Conservation (phyloP, 2,888 invertebrate species). For the Drosophila melanocephala region DNA sequence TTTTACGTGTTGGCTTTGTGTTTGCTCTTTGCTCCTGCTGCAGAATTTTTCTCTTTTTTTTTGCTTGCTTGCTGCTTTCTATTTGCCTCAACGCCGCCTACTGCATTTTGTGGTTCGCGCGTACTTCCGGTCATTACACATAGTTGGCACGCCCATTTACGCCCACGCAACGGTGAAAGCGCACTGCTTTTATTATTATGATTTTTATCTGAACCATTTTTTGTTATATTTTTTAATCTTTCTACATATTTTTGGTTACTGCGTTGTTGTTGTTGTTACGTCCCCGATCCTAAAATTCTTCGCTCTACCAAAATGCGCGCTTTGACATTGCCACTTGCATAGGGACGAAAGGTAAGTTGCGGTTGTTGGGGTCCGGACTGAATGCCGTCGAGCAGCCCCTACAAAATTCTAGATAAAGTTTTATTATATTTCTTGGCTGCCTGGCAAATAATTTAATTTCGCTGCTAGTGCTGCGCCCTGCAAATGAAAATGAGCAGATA, state of each 20-base stretch:
- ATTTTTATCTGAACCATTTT: conserved; percentile 54
- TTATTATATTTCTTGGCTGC: conserved; percentile 68
- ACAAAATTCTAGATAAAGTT: conserved; percentile 57
- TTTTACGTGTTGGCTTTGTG: conserved; percentile 48
- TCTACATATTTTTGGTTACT: conserved; percentile 66
- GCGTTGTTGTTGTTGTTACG: conserved; percentile 58
- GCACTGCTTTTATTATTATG: conserved; percentile 71
- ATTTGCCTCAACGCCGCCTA: conserved; percentile 55
- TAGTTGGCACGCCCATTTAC: conserved; percentile 40
- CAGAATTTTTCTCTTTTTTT: conserved; percentile 1
- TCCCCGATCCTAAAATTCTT: conserved; percentile 37
- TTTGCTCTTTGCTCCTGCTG: conserved; percentile 54
- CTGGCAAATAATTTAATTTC: conserved; percentile 74
- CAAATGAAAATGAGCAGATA: conserved; percentile 27
- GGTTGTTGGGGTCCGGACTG: conserved; percentile 11
- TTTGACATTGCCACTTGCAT: conserved; percentile 53
- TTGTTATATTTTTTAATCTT: conserved; percentile 63
- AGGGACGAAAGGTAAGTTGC: conserved; percentile 75
- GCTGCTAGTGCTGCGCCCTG: conserved; percentile 43
- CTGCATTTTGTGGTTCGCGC: conserved; percentile 55
- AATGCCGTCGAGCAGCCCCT: background rate
- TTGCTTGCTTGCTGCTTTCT: conserved; percentile 38
- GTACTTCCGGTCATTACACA: conserved; percentile 75
- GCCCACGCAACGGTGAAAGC: conserved; percentile 49
- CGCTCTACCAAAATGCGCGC: conserved; percentile 29